Conservation (phyloP, 2,797 vertebrate genomes). For the Cetoscarus ocellatus region DNA sequence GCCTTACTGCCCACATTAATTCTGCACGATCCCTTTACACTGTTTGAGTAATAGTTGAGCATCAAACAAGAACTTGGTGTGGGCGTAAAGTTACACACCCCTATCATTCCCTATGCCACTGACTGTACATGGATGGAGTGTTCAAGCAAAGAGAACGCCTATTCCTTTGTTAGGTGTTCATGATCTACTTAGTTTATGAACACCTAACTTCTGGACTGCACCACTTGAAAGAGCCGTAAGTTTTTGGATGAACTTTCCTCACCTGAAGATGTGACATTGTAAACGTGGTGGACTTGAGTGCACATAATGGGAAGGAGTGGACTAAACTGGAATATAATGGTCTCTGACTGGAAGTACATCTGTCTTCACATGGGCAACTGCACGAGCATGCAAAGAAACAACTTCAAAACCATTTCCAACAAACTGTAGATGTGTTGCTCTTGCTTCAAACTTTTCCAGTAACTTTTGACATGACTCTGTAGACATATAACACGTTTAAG, state of each 20-base stretch:
- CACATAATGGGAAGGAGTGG: slow-evolving; percentile 9
- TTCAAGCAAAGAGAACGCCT: slow-evolving; percentile 16
- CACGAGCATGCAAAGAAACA: slow-evolving; percentile 34
- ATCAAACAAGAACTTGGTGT: slow-evolving; percentile 41
- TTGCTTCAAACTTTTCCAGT: slow-evolving; percentile 30
- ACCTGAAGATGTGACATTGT: slow-evolving; percentile 28
- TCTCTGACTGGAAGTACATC: slow-evolving; percentile 54
- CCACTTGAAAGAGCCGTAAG: slow-evolving; percentile 19
- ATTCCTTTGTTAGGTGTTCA: slow-evolving; percentile 13
- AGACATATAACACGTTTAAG: slow-evolving; percentile 12
- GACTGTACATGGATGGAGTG: slow-evolving; percentile 24
- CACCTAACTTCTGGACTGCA: slow-evolving; percentile 26
- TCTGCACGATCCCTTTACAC: slow-evolving; percentile 77
- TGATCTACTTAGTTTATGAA: slow-evolving; percentile 12
- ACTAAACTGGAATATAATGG: slow-evolving; percentile 36
- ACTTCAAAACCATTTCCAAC: slow-evolving; percentile 17
- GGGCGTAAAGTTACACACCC: slow-evolving; percentile 30
- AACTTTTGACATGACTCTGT: slow-evolving; percentile 30
- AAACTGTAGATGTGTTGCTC: slow-evolving; percentile 18
- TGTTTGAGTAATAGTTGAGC: slow-evolving; percentile 49
- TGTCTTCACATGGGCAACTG: slow-evolving; percentile 22
- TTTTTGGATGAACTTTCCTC: slow-evolving; percentile 28
- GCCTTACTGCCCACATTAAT: slow-evolving; percentile 67
- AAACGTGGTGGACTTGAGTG: slow-evolving; percentile 13
- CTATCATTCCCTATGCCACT: slow-evolving; percentile 30